Conservation (phyloP, 2,113 vertebrate species). For the Orientallactaga bullata region DNA sequence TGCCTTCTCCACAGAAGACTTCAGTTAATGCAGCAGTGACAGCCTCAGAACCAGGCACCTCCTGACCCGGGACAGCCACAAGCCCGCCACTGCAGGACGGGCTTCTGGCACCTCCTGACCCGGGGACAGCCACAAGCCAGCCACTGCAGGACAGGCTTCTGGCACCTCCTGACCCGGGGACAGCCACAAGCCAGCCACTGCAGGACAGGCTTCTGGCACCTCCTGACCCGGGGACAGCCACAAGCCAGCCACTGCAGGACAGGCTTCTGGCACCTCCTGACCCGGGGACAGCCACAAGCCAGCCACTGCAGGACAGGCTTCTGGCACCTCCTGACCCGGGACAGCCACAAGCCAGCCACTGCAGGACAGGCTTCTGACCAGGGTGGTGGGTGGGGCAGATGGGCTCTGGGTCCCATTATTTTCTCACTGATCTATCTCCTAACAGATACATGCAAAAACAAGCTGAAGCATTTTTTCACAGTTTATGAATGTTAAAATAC, state of each 20-base stretch:
- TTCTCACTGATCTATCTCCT: neutral
- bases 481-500: neutral
- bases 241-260: neutral
- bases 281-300: neutral
- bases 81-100: neutral
- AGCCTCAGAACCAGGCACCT: neutral
- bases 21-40: neutral
- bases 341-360: neutral
- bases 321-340: neutral
- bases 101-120: neutral
- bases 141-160: neutral
- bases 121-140: neutral
- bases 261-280: slow-evolving; percentile 4
- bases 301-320: neutral
- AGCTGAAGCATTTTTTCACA: neutral
- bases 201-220: neutral
- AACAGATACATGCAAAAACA: neutral
- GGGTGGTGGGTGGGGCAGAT: neutral
- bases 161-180: neutral
- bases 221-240: neutral
- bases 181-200: neutral
- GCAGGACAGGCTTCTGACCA: neutral
- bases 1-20: neutral
- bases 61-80: neutral
- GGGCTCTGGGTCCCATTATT: neutral